phyloP scores from a whole-genome alignment of 2,888 invertebrate species.

The Meteorus cinctellus region DNA sequence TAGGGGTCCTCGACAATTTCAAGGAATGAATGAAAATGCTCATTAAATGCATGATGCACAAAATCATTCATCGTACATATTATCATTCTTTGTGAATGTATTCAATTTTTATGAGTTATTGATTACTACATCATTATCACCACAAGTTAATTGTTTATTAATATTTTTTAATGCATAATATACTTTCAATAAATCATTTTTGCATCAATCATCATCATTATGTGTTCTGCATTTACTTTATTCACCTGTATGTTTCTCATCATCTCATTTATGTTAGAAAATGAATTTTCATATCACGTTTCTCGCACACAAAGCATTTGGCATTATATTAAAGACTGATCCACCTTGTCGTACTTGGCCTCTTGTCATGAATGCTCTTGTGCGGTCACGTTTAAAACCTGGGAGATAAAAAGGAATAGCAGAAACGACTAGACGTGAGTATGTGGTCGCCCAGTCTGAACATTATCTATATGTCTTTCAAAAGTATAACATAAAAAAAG shows the following conservation, averaged over 20 bases:
- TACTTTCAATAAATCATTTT: not conserved
- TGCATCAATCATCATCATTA: not conserved
- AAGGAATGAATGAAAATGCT: not conserved
- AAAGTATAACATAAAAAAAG: not conserved
- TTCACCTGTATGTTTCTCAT: not conserved
- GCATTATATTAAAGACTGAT: slow-evolving; percentile 10
- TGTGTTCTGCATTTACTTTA: not conserved
- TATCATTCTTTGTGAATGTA: not conserved
- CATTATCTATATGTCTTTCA: not conserved
- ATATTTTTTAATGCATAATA: not conserved
- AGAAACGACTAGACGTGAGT: slow-evolving; percentile 8
- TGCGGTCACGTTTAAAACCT: not conserved
- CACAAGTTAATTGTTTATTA: not conserved
- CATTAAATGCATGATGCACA: not conserved
- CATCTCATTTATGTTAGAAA: not conserved
- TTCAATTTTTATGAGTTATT: not conserved
- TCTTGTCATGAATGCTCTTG: slow-evolving; percentile 13
- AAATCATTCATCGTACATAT: not conserved
- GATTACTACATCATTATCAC: not conserved
- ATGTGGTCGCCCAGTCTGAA: slow-evolving; percentile 4
- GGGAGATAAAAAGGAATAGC: slow-evolving; percentile 4
- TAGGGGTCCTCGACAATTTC: not conserved
- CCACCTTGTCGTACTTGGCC: slow-evolving; percentile 16
- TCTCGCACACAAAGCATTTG: slow-evolving; percentile 4
- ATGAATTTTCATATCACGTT: slow-evolving; percentile 11